Evolutionary conservation across 1,140 invertebrate genomes (phyloP).

Genomic region (Apocrypta bakeri): DNA sequence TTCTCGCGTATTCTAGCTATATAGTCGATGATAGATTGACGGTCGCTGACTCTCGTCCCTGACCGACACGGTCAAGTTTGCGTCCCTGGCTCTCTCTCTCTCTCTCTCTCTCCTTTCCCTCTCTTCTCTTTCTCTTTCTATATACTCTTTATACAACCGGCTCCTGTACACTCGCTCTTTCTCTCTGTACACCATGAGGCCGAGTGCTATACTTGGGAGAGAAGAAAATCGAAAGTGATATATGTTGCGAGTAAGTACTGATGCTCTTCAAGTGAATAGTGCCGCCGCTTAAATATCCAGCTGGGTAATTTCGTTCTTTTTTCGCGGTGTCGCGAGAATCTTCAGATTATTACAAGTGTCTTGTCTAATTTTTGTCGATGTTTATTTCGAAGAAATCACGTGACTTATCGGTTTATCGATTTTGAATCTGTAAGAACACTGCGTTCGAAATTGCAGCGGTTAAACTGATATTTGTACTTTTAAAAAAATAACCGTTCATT

Average conservation of each 20-base stretch:
- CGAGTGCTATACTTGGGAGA: not conserved
- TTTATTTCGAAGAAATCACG: not conserved
- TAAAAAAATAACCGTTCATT: too few relatives aligned
- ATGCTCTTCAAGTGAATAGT: too few relatives aligned
- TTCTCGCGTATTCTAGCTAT: too few relatives aligned
- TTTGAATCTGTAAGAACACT: not conserved
- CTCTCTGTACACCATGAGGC: not conserved
- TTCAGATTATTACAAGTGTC: too few relatives aligned
- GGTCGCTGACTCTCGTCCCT: slow-evolving; percentile 18
- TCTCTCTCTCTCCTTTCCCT: not conserved
- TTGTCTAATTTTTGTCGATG: too few relatives aligned
- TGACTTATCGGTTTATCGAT: not conserved
- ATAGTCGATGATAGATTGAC: slow-evolving; percentile 26
- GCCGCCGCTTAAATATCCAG: too few relatives aligned
- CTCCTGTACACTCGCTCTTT: not conserved
- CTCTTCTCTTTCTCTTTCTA: not conserved
- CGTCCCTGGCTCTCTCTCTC: not conserved
- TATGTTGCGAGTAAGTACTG: not conserved
- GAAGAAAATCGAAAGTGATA: slow-evolving; percentile 20
- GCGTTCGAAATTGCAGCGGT: too few relatives aligned
- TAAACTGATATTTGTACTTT: too few relatives aligned
- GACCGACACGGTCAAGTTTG: slow-evolving; percentile 45
- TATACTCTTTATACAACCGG: not conserved
- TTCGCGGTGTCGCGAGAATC: too few relatives aligned
- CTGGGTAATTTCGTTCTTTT: too few relatives aligned